These are phyloP conservation scores for Entelurus aequoreus DNA, from an alignment of 2,113 vertebrate genomes.

Conservation along the genomic window DNA sequence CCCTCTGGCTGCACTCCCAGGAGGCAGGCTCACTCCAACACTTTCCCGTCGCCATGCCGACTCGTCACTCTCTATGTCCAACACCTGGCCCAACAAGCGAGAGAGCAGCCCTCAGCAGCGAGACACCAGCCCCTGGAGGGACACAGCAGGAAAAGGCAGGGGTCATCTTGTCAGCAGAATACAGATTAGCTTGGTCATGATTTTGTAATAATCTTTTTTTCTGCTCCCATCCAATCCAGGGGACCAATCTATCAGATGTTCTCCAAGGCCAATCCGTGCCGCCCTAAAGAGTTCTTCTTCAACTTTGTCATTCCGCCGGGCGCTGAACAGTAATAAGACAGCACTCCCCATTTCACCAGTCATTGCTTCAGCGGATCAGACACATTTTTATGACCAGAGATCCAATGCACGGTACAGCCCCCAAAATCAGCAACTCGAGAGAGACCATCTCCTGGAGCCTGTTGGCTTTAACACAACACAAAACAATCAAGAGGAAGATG, in stretches of 20 bases:
- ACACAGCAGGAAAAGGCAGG: conserved; percentile 55
- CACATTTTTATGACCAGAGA: conserved; percentile 60
- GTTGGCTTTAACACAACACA: conserved; percentile 53
- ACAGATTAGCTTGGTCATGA: background rate
- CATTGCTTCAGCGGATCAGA: conserved; percentile 48
- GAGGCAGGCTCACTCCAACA: conserved; percentile 69
- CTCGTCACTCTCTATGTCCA: conserved; percentile 76
- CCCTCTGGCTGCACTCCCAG: conserved; percentile 72
- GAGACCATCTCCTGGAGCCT: conserved; percentile 60
- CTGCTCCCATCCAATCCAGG: background rate
- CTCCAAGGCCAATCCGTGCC: conserved; percentile 68
- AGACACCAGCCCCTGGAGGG: conserved; percentile 66
- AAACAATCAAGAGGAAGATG: conserved; percentile 71
- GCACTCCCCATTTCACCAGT: conserved; percentile 55
- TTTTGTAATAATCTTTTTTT: background rate
- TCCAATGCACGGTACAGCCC: conserved; percentile 52
- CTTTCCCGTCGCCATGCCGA: conserved; percentile 64
- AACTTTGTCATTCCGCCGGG: conserved; percentile 65
- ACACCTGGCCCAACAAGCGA: conserved; percentile 85
- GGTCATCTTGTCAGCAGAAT: conserved; percentile 14
- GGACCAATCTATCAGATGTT: conserved; percentile 41
- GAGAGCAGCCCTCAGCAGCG: conserved; percentile 52
- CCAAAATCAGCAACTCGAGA: conserved; percentile 44
- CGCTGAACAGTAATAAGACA: conserved; percentile 70
- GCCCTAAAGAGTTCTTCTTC: conserved; percentile 68